phyloP scores from a whole-genome alignment of 1,140 invertebrate genomes.

The Drosophila kohkoa region DNA sequence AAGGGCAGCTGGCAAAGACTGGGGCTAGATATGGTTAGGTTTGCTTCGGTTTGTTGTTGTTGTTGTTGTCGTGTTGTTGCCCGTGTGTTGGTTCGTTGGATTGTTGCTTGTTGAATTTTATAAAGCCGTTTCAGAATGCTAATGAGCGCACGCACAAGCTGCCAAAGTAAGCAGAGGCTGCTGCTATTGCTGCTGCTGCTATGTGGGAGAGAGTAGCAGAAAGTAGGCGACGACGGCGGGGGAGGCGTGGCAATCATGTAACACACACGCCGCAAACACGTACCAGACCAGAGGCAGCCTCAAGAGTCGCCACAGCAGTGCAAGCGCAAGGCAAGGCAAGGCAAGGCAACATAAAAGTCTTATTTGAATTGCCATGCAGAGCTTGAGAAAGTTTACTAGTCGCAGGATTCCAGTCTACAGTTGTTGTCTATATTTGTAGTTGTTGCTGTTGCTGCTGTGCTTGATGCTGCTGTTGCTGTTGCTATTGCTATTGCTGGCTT shows the following conservation, averaged over 20 bases:
- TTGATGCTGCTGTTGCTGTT: constrained; percentile 21
- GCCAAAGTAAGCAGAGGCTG: constrained; percentile 69
- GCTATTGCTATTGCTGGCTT: constrained; percentile 56
- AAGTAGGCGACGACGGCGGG: not conserved
- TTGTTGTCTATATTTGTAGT: constrained; percentile 11
- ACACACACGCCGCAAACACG: constrained; percentile 79
- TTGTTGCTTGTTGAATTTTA: constrained; percentile 77
- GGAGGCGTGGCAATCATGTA: constrained; percentile 72
- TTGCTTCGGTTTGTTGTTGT: constrained; percentile 26
- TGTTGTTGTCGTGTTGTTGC: constrained; percentile 15
- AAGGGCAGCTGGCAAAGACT: not conserved
- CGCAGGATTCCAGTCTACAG: constrained; percentile 29
- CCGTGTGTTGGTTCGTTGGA: constrained; percentile 44
- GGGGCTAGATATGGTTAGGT: constrained; percentile 40
- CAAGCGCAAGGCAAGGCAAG: constrained; percentile 32
- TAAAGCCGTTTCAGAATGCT: constrained; percentile 82
- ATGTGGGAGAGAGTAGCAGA: not conserved
- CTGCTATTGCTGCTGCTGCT: not conserved
- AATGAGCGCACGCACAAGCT: constrained; percentile 80
- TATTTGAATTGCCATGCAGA: constrained; percentile 80
- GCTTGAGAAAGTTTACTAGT: constrained; percentile 73
- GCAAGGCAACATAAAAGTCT: constrained; percentile 77
- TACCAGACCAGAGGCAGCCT: constrained; percentile 46
- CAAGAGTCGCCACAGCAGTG: constrained; percentile 28
- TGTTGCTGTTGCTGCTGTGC: not conserved